Conservation (phyloP, 2,888 invertebrate genomes). For the Drosophila phalerata region DNA sequence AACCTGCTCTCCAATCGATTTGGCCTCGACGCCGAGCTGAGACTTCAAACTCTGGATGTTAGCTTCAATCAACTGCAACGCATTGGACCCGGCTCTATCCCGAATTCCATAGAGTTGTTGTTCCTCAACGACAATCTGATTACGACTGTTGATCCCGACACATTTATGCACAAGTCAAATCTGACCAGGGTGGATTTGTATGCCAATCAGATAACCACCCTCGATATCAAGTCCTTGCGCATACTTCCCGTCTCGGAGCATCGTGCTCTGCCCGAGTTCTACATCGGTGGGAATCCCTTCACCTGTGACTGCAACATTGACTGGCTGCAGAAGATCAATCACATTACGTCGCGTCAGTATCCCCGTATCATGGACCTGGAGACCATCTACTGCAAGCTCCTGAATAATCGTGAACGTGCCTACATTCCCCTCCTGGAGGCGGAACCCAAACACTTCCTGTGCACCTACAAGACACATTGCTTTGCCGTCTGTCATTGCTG, state of each 20-base stretch:
- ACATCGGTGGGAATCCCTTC: conserved; percentile 97
- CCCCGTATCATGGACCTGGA: conserved; percentile 96
- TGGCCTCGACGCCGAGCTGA: conserved; percentile 89
- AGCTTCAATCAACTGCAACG: conserved; percentile 94
- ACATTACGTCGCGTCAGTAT: conserved; percentile 93
- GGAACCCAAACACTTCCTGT: conserved; percentile 95
- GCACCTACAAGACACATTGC: conserved; percentile 96
- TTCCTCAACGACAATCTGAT: conserved; percentile 96
- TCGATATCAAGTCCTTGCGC: conserved; percentile 95
- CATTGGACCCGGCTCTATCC: conserved; percentile 91
- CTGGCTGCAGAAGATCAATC: conserved; percentile 96
- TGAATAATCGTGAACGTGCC: conserved; percentile 93
- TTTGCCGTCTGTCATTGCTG: conserved; percentile 98
- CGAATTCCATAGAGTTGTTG: conserved; percentile 93
- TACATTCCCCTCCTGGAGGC: conserved; percentile 95
- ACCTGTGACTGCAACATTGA: conserved; percentile 98
- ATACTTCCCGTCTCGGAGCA: conserved; percentile 92
- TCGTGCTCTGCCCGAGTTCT: conserved; percentile 93
- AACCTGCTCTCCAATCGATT: conserved; percentile 92
- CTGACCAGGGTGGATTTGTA: conserved; percentile 96
- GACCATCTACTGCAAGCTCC: conserved; percentile 94
- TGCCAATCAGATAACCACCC: conserved; percentile 95
- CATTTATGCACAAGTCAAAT: conserved; percentile 95
- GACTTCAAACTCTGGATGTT: conserved; percentile 94
- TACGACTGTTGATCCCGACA: conserved; percentile 93